A percentile compares a stretch with the other conserved stretches of the same genome.
These are phyloP conservation scores for Acleris literana DNA, from an alignment of 2,888 invertebrate species.

Conservation along the genomic window DNA sequence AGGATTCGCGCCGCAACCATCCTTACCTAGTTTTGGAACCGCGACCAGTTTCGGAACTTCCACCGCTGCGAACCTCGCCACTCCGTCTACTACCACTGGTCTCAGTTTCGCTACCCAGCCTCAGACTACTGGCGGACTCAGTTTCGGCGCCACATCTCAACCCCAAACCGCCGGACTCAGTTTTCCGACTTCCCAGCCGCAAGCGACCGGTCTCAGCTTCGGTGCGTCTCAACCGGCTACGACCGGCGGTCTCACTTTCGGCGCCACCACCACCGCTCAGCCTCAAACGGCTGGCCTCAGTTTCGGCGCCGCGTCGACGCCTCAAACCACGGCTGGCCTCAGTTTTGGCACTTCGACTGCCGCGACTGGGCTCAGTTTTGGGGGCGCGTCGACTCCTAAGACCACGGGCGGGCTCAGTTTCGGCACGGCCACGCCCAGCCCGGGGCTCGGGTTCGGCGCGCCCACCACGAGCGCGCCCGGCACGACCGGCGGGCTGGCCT, in stretches of 20 bases:
- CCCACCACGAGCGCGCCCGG: background rate
- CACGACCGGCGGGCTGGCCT: too few relatives aligned
- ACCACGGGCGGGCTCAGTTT: conserved; percentile 40
- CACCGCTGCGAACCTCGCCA: background rate
- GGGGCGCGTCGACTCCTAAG: conserved; percentile 33
- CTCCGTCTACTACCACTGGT: background rate
- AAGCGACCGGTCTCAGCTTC: background rate
- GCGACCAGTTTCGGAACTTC: conserved; percentile 32
- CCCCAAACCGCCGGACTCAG: conserved; percentile 1
- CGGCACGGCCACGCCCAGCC: conserved; percentile 24
- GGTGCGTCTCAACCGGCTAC: conserved; percentile 10
- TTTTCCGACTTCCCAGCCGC: background rate
- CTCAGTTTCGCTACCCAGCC: conserved; percentile 36
- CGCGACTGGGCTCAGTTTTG: conserved; percentile 40
- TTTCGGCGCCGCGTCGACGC: conserved; percentile 44
- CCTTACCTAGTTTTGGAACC: background rate
- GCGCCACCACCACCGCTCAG: conserved; percentile 31
- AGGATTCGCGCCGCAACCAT: conserved; percentile 3
- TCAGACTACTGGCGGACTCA: conserved; percentile 40
- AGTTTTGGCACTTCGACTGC: conserved; percentile 16
- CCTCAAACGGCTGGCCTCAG: conserved; percentile 38
- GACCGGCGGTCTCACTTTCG: conserved; percentile 43
- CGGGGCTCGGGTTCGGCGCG: too few relatives aligned
- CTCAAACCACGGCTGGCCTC: conserved; percentile 32
- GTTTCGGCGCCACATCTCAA: conserved; percentile 43